Evolutionary conservation across 2,113 vertebrate genomes (phyloP).

Genomic region (Leucoraja erinaceus): DNA sequence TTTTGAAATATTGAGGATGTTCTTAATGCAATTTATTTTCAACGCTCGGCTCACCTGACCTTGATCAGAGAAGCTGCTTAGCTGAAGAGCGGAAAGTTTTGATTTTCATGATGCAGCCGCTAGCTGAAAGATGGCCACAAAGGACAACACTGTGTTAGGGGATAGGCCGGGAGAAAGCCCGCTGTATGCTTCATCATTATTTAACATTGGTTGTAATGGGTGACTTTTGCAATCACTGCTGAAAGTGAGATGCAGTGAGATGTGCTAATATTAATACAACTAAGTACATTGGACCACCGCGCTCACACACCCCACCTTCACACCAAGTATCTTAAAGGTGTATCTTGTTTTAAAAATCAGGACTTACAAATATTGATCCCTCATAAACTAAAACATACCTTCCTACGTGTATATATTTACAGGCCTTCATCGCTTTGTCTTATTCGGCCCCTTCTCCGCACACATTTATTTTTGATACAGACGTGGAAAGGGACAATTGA

Average conservation of each 20-base stretch:
- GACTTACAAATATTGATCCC: not conserved
- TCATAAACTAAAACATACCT: not conserved
- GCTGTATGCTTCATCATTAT: not conserved
- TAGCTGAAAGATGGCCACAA: not conserved
- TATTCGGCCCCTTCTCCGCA: not conserved
- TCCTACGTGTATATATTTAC: not conserved
- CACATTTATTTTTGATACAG: not conserved
- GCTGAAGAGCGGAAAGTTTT: not conserved
- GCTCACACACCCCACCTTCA: not conserved
- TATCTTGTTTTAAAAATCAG: not conserved
- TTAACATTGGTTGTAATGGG: not conserved
- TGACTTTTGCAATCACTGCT: too few species aligned
- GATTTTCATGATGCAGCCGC: not conserved
- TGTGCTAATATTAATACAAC: not conserved
- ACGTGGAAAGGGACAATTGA: not conserved
- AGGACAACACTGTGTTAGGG: not conserved
- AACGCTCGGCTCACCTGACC: not conserved
- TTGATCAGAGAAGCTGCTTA: not conserved
- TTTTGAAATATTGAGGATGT: not conserved
- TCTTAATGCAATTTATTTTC: not conserved
- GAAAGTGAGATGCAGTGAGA: not conserved
- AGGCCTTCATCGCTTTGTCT: not conserved
- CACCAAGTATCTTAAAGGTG: not conserved
- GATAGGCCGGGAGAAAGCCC: not conserved
- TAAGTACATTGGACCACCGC: not conserved